Evolutionary conservation across 2,113 vertebrate genomes (phyloP).

Genomic region (Hemicordylus capensis): DNA sequence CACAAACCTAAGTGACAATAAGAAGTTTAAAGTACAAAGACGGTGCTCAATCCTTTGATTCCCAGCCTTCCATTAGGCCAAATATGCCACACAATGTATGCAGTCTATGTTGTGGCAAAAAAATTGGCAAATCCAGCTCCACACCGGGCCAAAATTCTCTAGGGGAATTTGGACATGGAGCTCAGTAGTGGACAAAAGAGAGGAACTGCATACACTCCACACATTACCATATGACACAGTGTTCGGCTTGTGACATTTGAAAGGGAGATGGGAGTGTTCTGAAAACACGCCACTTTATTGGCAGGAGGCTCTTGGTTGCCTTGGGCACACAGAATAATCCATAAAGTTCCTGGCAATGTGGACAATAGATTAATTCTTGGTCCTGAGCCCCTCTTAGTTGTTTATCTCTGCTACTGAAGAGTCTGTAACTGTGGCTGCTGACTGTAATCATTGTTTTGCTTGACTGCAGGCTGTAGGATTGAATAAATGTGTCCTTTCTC

Average conservation of each 20-base stretch:
- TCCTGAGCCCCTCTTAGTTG: not conserved
- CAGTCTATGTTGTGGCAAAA: not conserved
- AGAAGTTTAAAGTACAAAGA: not conserved
- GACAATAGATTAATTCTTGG: not conserved
- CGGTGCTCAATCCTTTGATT: not conserved
- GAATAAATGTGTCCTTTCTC: conserved; percentile 35
- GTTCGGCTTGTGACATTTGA: not conserved
- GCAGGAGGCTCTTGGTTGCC: conserved; percentile 6
- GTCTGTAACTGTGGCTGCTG: not conserved
- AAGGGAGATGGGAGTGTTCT: not conserved
- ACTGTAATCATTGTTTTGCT: not conserved
- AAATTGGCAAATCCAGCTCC: not conserved
- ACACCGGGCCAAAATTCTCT: not conserved
- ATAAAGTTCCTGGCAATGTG: not conserved
- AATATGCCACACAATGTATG: not conserved
- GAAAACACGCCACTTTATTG: not conserved
- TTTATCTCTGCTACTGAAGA: not conserved
- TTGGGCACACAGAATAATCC: not conserved
- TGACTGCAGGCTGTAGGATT: conserved; percentile 26
- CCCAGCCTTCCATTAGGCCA: not conserved
- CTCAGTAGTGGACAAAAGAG: not conserved
- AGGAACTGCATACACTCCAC: not conserved
- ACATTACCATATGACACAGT: not conserved
- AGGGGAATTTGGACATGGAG: not conserved
- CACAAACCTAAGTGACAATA: not conserved